A percentile compares a stretch with the other conserved stretches of the same genome.
Conservation (phyloP, 1,140 invertebrate species). For the Nephotettix cincticeps region DNA sequence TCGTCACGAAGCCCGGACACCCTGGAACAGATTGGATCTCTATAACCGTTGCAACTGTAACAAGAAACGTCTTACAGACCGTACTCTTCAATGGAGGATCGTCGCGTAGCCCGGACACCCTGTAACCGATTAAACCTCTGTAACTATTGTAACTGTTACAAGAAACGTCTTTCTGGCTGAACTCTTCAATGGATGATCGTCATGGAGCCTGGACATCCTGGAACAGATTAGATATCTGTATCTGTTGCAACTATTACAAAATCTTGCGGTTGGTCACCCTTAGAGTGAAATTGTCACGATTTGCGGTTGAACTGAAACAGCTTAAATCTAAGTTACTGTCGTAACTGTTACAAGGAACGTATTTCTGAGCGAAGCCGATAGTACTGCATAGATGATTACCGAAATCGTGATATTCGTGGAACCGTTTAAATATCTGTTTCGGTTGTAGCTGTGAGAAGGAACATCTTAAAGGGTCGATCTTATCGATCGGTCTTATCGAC, state of each 20-base stretch:
- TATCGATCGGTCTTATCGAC: too few relatives aligned
- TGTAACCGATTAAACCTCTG: background rate
- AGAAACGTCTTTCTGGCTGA: background rate
- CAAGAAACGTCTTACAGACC: conserved; percentile 77
- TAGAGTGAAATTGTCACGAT: conserved; percentile 37
- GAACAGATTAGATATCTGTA: too few relatives aligned
- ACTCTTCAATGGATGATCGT: background rate
- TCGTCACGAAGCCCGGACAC: background rate
- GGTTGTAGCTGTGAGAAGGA: too few relatives aligned
- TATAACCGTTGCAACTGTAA: conserved; percentile 67
- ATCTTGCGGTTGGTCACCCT: conserved; percentile 68
- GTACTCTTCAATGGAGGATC: conserved; percentile 49
- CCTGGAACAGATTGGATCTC: too few relatives aligned
- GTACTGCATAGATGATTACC: too few relatives aligned
- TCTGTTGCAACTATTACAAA: conserved; percentile 66
- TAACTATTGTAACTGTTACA: background rate
- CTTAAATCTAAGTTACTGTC: background rate
- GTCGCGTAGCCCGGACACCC: conserved; percentile 6
- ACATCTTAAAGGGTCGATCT: too few relatives aligned
- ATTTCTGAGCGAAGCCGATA: background rate
- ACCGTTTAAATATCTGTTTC: too few relatives aligned
- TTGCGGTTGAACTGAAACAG: conserved; percentile 18
- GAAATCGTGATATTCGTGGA: too few relatives aligned
- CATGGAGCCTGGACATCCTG: background rate
- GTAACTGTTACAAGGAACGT: background rate